Evolutionary conservation across 30 jellyfish, hydroid and myxozoan genomes (phyloP).

Genomic region (Nemopilema nomurai): DNA sequence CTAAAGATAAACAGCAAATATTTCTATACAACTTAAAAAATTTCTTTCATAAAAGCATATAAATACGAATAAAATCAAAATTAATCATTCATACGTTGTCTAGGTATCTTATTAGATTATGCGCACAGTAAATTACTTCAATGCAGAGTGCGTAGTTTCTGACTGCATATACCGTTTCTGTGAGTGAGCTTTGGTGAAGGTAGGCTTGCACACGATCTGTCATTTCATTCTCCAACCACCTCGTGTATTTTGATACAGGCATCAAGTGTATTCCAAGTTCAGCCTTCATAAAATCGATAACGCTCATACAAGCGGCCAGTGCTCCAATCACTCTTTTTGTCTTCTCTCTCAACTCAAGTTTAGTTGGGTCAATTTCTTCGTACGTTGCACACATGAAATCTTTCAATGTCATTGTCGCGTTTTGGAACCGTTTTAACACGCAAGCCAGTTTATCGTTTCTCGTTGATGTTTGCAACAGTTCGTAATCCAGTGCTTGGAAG

Average conservation of each 20-base stretch:
- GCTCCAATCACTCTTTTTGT: background rate
- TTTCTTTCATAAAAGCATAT: too few species aligned
- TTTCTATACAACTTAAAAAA: too few species aligned
- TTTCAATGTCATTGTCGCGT: background rate
- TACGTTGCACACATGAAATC: conserved; percentile 1
- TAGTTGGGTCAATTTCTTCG: background rate
- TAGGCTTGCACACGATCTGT: background rate
- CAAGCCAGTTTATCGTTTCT: conserved; percentile 3
- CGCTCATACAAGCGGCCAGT: background rate
- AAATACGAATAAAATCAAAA: too few species aligned
- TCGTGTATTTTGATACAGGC: conserved; percentile 1
- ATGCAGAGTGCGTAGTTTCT: conserved; percentile 18
- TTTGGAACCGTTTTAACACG: conserved; percentile 1
- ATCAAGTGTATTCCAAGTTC: background rate
- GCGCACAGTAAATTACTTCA: conserved; percentile 13
- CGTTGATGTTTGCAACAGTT: background rate
- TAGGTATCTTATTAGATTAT: background rate
- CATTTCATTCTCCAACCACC: background rate
- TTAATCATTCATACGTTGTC: too few species aligned
- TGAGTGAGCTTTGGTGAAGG: conserved; percentile 12
- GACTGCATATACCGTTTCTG: conserved; percentile 18
- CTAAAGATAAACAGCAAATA: too few species aligned
- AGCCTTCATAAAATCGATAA: background rate
- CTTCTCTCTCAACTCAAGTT: background rate
- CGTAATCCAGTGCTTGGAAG: background rate